These are phyloP conservation scores for Pollenia amentaria DNA, from an alignment of 2,888 invertebrate genomes.

Conservation along the genomic window DNA sequence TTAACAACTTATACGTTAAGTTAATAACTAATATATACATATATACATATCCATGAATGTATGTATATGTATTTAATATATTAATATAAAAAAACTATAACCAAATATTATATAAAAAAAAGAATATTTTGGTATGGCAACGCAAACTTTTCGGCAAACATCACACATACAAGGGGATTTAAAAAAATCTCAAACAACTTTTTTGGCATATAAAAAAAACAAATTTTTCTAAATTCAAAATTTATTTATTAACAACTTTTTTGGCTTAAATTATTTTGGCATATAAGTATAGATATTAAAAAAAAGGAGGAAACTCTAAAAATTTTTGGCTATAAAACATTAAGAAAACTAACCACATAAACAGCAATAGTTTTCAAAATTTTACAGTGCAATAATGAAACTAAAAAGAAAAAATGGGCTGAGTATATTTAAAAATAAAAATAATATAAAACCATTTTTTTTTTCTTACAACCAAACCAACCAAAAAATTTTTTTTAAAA, in stretches of 20 bases:
- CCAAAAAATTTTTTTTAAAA: slow-evolving; percentile 66
- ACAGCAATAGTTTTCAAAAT: slow-evolving; percentile 73
- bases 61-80: slow-evolving; percentile 12
- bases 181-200: slow-evolving; percentile 51
- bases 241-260: slow-evolving; percentile 58
- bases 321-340: slow-evolving; percentile 81
- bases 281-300: slow-evolving; percentile 72
- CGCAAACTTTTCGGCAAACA: slow-evolving; percentile 78
- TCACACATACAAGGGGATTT: slow-evolving; percentile 64
- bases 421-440: slow-evolving; percentile 48
- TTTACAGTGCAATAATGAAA: slow-evolving; percentile 69
- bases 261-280: slow-evolving; percentile 78
- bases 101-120: slow-evolving; percentile 73
- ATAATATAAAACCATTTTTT: slow-evolving; percentile 57
- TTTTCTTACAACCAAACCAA: slow-evolving; percentile 70
- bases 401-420: slow-evolving; percentile 51
- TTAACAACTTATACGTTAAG: slow-evolving; percentile 36
- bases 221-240: slow-evolving; percentile 68
- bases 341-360: slow-evolving; percentile 76
- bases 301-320: slow-evolving; percentile 34
- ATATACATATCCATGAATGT: too few relatives aligned
- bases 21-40: slow-evolving; percentile 24
- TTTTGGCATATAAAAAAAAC: slow-evolving; percentile 64
- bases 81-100: slow-evolving; percentile 60
- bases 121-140: slow-evolving; percentile 77